phyloP scores from a whole-genome alignment of 2,888 invertebrate species.

The Bugula neritina region DNA sequence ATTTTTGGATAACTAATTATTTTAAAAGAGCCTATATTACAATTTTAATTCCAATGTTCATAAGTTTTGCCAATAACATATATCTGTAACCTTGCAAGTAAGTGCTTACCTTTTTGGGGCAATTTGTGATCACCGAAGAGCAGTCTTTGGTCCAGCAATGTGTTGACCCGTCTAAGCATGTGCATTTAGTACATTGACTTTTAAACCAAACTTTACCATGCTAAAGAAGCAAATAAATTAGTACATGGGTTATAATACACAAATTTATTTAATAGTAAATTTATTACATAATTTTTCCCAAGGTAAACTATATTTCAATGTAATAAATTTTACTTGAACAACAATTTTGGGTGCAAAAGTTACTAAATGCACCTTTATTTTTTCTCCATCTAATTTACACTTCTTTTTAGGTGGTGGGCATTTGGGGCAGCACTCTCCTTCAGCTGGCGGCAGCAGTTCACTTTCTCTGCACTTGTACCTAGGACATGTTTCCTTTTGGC shows the following conservation, averaged over 20 bases:
- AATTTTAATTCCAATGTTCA: too few relatives aligned
- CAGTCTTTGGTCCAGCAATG: constrained; percentile 59
- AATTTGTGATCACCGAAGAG: background rate
- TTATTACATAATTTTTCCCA: too few relatives aligned
- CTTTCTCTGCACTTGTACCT: background rate
- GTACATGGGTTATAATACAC: too few relatives aligned
- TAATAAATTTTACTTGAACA: too few relatives aligned
- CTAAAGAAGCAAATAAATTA: constrained; percentile 55
- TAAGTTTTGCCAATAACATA: too few relatives aligned
- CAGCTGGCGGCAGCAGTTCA: constrained; percentile 25
- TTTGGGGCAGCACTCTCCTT: constrained; percentile 27
- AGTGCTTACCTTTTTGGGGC: constrained; percentile 7
- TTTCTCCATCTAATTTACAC: constrained; percentile 15
- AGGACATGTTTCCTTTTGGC: constrained; percentile 16
- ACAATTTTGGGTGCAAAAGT: too few relatives aligned
- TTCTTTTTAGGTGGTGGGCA: constrained; percentile 27
- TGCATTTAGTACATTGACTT: constrained; percentile 73
- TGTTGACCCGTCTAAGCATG: constrained; percentile 75
- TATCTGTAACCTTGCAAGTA: too few relatives aligned
- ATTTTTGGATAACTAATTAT: too few relatives aligned
- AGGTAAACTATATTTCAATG: too few relatives aligned
- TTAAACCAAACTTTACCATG: constrained; percentile 76
- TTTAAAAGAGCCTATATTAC: too few relatives aligned
- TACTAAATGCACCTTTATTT: constrained; percentile 1
- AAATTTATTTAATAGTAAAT: too few relatives aligned